Evolutionary conservation across 2,797 vertebrate species (phyloP).

Genomic region (Eurystomus glaucurus): DNA sequence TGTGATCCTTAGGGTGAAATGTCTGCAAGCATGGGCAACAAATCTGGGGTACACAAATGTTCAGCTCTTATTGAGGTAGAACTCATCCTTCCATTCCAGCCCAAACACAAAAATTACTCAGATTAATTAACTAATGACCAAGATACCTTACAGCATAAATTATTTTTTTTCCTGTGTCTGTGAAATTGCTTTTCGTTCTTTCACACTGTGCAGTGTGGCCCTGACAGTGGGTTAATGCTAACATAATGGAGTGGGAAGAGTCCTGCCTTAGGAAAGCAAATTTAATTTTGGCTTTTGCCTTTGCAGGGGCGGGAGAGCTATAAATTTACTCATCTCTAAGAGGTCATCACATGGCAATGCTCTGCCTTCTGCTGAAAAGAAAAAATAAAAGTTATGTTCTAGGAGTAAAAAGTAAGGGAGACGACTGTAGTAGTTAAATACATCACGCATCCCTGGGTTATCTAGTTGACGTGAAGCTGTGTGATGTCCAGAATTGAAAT

Average conservation of each 20-base stretch:
- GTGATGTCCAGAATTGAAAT: not conserved
- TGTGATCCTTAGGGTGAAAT: not conserved
- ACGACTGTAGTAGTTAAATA: not conserved
- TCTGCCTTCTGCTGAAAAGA: not conserved
- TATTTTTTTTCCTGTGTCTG: not conserved
- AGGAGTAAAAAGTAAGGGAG: not conserved
- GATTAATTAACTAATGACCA: not conserved
- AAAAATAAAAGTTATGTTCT: not conserved
- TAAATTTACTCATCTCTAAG: not conserved
- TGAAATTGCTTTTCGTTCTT: not conserved
- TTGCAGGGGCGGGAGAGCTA: not conserved
- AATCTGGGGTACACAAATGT: not conserved
- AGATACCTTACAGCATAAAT: not conserved
- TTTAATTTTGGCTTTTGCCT: conserved; percentile 5
- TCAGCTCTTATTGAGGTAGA: not conserved
- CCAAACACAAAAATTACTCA: not conserved
- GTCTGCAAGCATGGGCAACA: accelerated
- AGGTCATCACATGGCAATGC: not conserved
- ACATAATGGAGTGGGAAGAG: not conserved
- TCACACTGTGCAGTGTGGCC: accelerated
- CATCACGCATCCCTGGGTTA: not conserved
- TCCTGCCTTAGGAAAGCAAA: not conserved
- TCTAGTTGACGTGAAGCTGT: not conserved
- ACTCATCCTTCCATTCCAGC: not conserved
- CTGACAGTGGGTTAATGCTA: not conserved